These are phyloP conservation scores for Muscidifurax raptorellus DNA, from an alignment of 1,140 invertebrate species.

Conservation along the genomic window DNA sequence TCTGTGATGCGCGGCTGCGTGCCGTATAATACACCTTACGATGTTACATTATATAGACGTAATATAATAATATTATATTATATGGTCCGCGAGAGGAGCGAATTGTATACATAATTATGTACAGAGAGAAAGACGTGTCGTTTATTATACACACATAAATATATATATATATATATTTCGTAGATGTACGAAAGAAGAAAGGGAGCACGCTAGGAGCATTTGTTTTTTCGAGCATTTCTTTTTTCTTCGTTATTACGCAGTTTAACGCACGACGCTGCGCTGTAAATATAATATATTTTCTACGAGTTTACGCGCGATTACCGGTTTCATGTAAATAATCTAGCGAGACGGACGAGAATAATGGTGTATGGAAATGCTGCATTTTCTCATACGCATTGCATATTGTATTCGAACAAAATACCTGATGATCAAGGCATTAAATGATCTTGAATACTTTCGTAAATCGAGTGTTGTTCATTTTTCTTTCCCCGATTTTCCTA, in stretches of 20 bases:
- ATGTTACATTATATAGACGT: neutral
- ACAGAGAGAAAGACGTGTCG: constrained; percentile 6
- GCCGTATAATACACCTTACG: neutral
- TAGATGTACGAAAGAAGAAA: too few relatives aligned
- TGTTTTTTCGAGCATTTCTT: neutral
- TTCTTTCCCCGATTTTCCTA: constrained; percentile 10
- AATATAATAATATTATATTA: too few relatives aligned
- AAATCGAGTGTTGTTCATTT: constrained; percentile 54
- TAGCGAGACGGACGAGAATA: neutral
- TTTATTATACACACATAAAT: too few relatives aligned
- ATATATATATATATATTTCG: too few relatives aligned
- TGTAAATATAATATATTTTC: constrained; percentile 42
- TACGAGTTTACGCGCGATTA: constrained; percentile 18
- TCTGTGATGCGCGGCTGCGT: constrained; percentile 57
- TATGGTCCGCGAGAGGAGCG: too few relatives aligned
- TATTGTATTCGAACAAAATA: constrained; percentile 28
- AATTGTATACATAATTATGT: too few relatives aligned
- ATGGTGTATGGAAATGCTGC: constrained; percentile 12
- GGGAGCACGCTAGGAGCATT: too few relatives aligned
- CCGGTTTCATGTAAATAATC: constrained; percentile 35
- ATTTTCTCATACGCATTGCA: constrained; percentile 7
- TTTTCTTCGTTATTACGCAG: too few relatives aligned
- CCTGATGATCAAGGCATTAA: constrained; percentile 58
- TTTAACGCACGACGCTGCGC: neutral
- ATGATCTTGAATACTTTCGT: constrained; percentile 69